A percentile compares a stretch with the other conserved stretches of the same genome.
Conservation (phyloP, 2,888 invertebrate species). For the Hydraecia micacea region DNA sequence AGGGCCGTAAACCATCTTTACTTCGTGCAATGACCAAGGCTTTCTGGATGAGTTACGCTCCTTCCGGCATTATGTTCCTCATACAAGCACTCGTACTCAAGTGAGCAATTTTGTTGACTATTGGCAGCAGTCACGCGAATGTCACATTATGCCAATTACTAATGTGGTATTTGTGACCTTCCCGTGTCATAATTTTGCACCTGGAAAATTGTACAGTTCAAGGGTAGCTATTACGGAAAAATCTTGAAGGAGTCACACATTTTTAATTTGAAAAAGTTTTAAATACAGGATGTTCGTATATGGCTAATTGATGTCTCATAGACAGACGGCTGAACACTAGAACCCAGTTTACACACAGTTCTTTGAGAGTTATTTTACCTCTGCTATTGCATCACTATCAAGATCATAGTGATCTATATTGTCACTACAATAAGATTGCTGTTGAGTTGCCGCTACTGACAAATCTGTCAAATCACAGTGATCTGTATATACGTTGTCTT, state of each 20-base stretch:
- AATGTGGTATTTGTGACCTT: conserved; percentile 26
- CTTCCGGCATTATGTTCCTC: conserved; percentile 91
- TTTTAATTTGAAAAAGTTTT: neutral
- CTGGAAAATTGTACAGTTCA: conserved; percentile 31
- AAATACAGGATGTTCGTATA: neutral
- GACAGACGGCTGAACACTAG: neutral
- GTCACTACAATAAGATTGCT: neutral
- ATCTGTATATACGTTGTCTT: neutral
- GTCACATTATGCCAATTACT: conserved; percentile 64
- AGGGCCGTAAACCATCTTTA: conserved; percentile 91
- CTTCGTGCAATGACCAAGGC: conserved; percentile 92
- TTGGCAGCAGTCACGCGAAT: conserved; percentile 64
- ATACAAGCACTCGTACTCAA: conserved; percentile 89
- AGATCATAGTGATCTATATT: neutral
- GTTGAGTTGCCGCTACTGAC: neutral
- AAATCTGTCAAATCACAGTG: neutral
- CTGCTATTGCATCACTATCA: neutral
- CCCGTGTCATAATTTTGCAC: conserved; percentile 11
- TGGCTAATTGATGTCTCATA: neutral
- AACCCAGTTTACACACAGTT: neutral
- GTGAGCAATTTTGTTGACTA: conserved; percentile 77
- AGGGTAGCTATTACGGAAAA: neutral
- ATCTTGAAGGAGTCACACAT: neutral
- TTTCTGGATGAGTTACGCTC: conserved; percentile 92
- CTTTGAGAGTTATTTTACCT: neutral